These are phyloP conservation scores for Drosophila orena DNA, from an alignment of 1,140 invertebrate genomes.

Conservation along the genomic window DNA sequence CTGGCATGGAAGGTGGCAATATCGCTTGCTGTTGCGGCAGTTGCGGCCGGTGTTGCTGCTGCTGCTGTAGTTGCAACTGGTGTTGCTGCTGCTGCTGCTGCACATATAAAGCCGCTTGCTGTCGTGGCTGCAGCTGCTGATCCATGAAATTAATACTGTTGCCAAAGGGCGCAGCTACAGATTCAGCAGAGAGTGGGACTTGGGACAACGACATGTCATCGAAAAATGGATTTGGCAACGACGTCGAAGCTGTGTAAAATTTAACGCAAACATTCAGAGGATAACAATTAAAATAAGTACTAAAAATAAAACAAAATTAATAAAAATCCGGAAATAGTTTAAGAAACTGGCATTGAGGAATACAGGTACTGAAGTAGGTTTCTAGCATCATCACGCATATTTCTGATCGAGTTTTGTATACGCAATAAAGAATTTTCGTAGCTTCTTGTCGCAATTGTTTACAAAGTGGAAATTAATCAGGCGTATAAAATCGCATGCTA, in stretches of 20 bases:
- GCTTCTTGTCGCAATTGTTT: not conserved
- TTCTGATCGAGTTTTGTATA: not conserved
- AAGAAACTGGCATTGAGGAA: slow-evolving; percentile 16
- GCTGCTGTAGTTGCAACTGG: slow-evolving; percentile 21
- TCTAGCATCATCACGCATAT: not conserved
- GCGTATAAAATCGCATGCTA: slow-evolving; percentile 26
- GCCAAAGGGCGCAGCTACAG: slow-evolving; percentile 34
- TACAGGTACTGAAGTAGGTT: not conserved
- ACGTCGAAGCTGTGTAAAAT: slow-evolving; percentile 48
- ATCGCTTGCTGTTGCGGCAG: slow-evolving; percentile 36
- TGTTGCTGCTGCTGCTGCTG: slow-evolving; percentile 33
- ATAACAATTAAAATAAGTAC: slow-evolving; percentile 32
- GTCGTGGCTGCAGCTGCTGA: slow-evolving; percentile 37
- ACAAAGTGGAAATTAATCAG: not conserved
- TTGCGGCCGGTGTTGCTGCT: slow-evolving; percentile 37
- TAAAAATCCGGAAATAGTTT: slow-evolving; percentile 1
- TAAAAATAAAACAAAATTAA: slow-evolving; percentile 1
- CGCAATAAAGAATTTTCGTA: not conserved
- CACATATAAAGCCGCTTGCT: slow-evolving; percentile 46
- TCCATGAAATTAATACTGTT: slow-evolving; percentile 51
- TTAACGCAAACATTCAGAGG: slow-evolving; percentile 53
- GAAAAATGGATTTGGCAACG: slow-evolving; percentile 82
- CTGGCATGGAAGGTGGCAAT: slow-evolving; percentile 9
- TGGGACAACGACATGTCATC: slow-evolving; percentile 64
- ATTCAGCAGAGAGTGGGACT: slow-evolving; percentile 31